Percentiles rank a stretch among this genome's conserved stretches.
Evolutionary conservation across 1,140 invertebrate genomes (phyloP).

Genomic region (Drosophila sturtevanti): DNA sequence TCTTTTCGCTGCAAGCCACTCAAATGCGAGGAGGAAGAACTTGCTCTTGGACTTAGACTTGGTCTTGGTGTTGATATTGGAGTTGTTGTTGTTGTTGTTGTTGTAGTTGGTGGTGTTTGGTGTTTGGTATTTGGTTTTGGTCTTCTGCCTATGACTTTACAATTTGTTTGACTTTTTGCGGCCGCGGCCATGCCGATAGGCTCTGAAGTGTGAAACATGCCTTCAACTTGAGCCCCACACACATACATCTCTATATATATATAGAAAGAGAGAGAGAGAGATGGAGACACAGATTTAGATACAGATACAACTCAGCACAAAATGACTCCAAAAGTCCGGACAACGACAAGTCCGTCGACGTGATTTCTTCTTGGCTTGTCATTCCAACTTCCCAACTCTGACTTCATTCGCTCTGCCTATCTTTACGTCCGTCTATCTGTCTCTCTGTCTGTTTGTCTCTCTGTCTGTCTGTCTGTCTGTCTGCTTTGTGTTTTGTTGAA

Average conservation of each 20-base stretch:
- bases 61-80: conserved; percentile 25
- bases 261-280: conserved; percentile 22
- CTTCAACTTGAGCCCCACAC: conserved; percentile 60
- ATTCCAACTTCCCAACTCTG: conserved; percentile 46
- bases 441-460: not conserved
- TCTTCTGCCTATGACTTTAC: conserved; percentile 74
- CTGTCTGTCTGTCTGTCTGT: conserved; percentile 23
- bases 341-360: conserved; percentile 35
- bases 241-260: conserved; percentile 24
- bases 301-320: conserved; percentile 73
- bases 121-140: conserved; percentile 30
- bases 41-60: conserved; percentile 24
- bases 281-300: conserved; percentile 33
- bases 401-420: conserved; percentile 28
- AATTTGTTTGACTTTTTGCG: conserved; percentile 77
- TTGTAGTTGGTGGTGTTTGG: conserved; percentile 18
- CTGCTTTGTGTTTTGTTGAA: conserved; percentile 5
- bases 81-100: conserved; percentile 25
- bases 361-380: conserved; percentile 66
- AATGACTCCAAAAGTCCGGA: conserved; percentile 31
- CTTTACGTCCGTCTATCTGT: conserved; percentile 3
- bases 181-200: conserved; percentile 61
- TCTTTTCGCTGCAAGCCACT: conserved; percentile 40
- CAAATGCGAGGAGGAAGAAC: conserved; percentile 32
- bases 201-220: conserved; percentile 80